Evolutionary conservation across 1,140 invertebrate genomes (phyloP), one percentile per base, ranked within the genome.

Genomic region (Neodiprion fabricii): DNA sequence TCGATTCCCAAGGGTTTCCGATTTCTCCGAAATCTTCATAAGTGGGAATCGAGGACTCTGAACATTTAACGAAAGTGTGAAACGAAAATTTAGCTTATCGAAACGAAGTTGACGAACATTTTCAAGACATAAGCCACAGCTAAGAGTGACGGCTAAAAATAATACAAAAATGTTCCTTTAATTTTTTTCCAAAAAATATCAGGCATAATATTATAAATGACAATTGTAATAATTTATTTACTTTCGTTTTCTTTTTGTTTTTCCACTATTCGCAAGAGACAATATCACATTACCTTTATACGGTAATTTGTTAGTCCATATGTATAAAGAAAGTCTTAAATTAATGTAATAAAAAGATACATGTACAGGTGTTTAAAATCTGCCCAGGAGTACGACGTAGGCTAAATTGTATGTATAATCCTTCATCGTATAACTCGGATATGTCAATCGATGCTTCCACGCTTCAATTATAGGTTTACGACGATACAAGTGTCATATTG

Each of bases 1-100:
- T 71, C 23, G 70, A 47, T 50, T 49, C 70, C 21, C 48, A 48
- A 17, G 70, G 70, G 40, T 71, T 71, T 71, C 70, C 70, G 70
- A 71, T 48, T 50, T 71, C 48, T 11, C 12, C 12, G 40, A 71
- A 50, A 48, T 71, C 70, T 9, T 71, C 70, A 71, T 71, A 71
- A 71, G 48, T 17, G 48, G 5, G 70, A 10, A 50, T 40, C 23
- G 12, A 71, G 48, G 48, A 71, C 48, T 40, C 70, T 40, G 12
- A 14, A 61, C n/a, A 14, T 61, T 61, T 9, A 61, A 61, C 28
- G 28, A 40, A 40, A 40, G 28, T 40, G 0, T 40, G 28, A 40
- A 40, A 40, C 28, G 28, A 3, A 40, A 40, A 40, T 40, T 40
- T 40, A 40, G 28, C 28, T 40, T 40, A 3, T 40, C 28, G 28